A percentile compares a stretch with the other conserved stretches of the same genome.
Evolutionary conservation across 2,113 vertebrate species (phyloP).

Genomic region (Syrmaticus mikado): DNA sequence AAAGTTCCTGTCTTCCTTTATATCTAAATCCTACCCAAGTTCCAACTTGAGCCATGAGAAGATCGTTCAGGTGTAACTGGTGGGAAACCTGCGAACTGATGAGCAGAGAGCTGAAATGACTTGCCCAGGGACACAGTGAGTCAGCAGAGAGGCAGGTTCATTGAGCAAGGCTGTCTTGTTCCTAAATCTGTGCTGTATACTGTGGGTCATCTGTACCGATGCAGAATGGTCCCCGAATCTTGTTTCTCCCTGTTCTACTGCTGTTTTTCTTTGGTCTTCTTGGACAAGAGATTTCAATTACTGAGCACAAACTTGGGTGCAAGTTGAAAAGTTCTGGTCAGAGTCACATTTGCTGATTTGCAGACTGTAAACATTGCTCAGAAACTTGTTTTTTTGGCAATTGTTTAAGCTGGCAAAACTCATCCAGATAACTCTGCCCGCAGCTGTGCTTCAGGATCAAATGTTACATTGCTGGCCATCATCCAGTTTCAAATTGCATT

Average conservation of each 20-base stretch:
- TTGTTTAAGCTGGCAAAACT: conserved; percentile 10
- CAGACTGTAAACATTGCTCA: not conserved
- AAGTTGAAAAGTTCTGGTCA: not conserved
- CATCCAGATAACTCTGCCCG: conserved; percentile 15
- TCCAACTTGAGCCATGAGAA: conserved; percentile 48
- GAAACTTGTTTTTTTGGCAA: not conserved
- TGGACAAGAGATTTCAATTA: not conserved
- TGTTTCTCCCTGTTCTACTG: not conserved
- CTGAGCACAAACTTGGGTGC: not conserved
- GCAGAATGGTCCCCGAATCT: not conserved
- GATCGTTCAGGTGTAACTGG: conserved; percentile 39
- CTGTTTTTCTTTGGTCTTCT: not conserved
- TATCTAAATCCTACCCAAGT: conserved; percentile 42
- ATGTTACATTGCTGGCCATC: conserved; percentile 33
- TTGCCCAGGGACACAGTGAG: conserved; percentile 38
- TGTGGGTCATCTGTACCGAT: not conserved
- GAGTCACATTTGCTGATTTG: not conserved
- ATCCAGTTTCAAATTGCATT: conserved; percentile 51
- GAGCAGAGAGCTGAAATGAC: conserved; percentile 41
- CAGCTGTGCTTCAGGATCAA: conserved; percentile 53
- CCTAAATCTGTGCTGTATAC: not conserved
- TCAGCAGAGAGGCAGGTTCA: conserved; percentile 33
- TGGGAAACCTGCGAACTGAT: conserved; percentile 31
- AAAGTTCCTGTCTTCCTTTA: conserved; percentile 19
- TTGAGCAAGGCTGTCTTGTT: conserved; percentile 33